phyloP scores from a whole-genome alignment of 2,797 vertebrate species.

The Rhinoraja longicauda region DNA sequence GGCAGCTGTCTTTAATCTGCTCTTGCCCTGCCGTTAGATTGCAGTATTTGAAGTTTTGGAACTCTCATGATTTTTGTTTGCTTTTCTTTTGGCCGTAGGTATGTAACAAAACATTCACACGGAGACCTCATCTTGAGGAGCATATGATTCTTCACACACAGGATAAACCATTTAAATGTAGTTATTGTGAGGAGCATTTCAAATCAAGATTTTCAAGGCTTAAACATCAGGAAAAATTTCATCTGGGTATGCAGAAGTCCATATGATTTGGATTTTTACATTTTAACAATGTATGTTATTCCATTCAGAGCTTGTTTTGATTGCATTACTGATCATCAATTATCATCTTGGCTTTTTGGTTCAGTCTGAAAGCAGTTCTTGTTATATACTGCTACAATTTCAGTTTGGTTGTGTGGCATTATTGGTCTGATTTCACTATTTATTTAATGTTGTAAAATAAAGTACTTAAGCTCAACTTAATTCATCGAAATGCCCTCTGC shows the following conservation, averaged over 20 bases:
- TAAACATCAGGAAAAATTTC: constrained; percentile 95
- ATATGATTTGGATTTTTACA: no score
- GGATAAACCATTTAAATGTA: constrained; percentile 92
- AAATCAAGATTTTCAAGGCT: constrained; percentile 89
- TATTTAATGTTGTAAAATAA: not conserved
- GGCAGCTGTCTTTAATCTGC: not conserved
- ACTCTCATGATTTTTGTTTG: not conserved
- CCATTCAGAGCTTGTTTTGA: not conserved
- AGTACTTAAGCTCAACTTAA: not conserved
- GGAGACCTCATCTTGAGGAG: constrained; percentile 88
- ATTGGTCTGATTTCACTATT: not conserved
- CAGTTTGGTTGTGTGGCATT: not conserved
- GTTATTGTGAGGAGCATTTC: constrained; percentile 92
- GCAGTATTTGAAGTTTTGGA: constrained; percentile 13
- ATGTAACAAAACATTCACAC: constrained; percentile 90
- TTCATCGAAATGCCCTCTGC: not conserved
- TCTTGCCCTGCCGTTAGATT: not conserved
- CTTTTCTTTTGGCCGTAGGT: constrained; percentile 59
- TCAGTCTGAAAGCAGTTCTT: not conserved
- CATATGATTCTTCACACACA: constrained; percentile 98
- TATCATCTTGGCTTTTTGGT: not conserved
- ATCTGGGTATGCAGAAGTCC: constrained; percentile 71
- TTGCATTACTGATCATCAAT: not conserved
- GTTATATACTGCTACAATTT: not conserved
- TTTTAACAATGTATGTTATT: not conserved